Percentiles rank a stretch among this genome's conserved stretches.
phyloP scores from a whole-genome alignment of 2,113 vertebrate genomes.

The Sapayoa aenigma region DNA sequence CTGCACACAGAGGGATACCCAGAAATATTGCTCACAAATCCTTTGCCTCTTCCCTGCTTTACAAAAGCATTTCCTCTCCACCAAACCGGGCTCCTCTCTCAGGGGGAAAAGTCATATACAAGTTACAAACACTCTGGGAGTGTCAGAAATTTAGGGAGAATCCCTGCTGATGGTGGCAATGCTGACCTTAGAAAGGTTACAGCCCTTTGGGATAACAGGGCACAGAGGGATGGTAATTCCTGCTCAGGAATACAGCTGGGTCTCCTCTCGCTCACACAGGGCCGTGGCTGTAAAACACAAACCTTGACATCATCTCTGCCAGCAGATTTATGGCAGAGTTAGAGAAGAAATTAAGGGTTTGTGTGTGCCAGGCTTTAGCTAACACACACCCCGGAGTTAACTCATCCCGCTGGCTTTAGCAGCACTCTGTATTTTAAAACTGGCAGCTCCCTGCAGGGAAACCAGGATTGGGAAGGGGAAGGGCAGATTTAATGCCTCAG shows the following conservation, averaged over 20 bases:
- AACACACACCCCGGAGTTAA: neutral
- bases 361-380: neutral
- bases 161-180: neutral
- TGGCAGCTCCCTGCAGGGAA: neutral
- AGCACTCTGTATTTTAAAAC: neutral
- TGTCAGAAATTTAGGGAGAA: neutral
- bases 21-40: neutral
- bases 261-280: fast-evolving
- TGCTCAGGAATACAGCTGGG: neutral
- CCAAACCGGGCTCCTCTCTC: neutral
- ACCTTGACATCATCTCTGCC: neutral
- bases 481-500: neutral
- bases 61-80: neutral
- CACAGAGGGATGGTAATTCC: neutral
- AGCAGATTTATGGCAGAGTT: neutral
- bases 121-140: neutral
- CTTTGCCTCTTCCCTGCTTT: neutral
- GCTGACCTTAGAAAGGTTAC: neutral
- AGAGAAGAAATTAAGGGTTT: neutral
- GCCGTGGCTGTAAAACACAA: neutral
- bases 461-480: neutral
- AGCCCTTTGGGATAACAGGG: neutral
- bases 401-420: neutral
- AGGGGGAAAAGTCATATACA: fast-evolving
- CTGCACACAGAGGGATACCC: neutral